Conservation (phyloP, 2,888 invertebrate species). For the Ichneumoninae sp. region DNA sequence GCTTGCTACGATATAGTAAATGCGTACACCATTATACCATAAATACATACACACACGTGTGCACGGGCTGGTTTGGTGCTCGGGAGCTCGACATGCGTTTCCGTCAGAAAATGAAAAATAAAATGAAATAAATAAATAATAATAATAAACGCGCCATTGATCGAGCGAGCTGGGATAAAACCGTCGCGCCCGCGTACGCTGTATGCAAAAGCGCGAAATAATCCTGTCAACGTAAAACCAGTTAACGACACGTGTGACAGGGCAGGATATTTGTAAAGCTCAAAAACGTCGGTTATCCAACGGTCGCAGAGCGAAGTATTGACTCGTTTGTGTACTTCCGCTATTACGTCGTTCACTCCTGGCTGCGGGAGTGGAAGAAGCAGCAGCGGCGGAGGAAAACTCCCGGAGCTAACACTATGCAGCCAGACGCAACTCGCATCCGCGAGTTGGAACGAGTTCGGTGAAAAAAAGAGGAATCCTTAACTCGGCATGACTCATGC, state of each 20-base stretch:
- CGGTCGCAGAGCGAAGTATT: not conserved
- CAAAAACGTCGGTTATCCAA: constrained; percentile 4
- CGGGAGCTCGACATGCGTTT: constrained; percentile 28
- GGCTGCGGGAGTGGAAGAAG: not conserved
- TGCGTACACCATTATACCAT: constrained; percentile 17
- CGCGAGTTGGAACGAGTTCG: not conserved
- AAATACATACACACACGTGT: not conserved
- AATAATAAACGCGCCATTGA: constrained; percentile 39
- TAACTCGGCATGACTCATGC: not conserved
- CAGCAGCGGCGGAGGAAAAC: not conserved
- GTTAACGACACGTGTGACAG: constrained; percentile 27
- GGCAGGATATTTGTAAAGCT: not conserved
- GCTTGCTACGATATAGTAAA: constrained; percentile 44
- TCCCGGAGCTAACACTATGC: not conserved
- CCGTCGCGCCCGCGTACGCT: not conserved
- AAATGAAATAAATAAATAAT: constrained; percentile 3
- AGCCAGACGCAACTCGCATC: not conserved
- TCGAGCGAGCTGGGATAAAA: constrained; percentile 8
- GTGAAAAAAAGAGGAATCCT: not conserved
- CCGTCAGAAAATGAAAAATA: constrained; percentile 43
- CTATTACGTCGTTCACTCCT: not conserved
- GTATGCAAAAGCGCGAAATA: constrained; percentile 22
- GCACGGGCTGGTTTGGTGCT: constrained; percentile 11
- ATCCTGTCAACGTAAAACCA: constrained; percentile 14
- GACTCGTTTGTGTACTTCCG: constrained; percentile 11